A percentile compares a stretch with the other conserved stretches of the same genome.
Evolutionary conservation across 2,797 vertebrate genomes (phyloP).

Genomic region (Epinephelus awoara): DNA sequence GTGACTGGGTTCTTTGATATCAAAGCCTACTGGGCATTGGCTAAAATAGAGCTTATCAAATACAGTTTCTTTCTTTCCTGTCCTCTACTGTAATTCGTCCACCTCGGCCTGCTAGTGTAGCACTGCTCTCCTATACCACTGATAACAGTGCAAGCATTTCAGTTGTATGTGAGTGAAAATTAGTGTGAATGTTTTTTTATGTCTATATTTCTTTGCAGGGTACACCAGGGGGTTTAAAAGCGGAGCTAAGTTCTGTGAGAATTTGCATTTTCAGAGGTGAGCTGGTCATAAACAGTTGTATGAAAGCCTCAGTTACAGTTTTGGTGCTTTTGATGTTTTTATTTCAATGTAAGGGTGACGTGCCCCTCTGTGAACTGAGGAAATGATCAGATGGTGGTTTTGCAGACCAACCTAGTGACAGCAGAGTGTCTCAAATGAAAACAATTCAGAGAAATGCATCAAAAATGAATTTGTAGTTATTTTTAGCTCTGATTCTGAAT

Average conservation of each 20-base stretch:
- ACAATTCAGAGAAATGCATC: conserved; percentile 14
- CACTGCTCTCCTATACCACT: neutral
- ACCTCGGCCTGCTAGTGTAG: neutral
- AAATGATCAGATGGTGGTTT: neutral
- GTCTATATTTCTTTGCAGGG: too few species aligned
- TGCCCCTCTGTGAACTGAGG: neutral
- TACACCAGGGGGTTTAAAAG: neutral
- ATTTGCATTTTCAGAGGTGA: neutral
- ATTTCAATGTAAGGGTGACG: neutral
- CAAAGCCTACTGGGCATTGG: neutral
- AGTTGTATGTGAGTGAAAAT: neutral
- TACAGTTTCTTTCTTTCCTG: too few species aligned
- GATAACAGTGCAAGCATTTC: neutral
- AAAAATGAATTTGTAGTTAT: conserved; percentile 58
- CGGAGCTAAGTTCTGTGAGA: neutral
- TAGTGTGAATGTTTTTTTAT: too few species aligned
- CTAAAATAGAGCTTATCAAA: neutral
- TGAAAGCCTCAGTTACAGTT: neutral
- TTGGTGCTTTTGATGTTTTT: too few species aligned
- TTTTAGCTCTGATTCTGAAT: conserved; percentile 63
- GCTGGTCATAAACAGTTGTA: neutral
- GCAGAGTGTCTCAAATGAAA: conserved; percentile 27
- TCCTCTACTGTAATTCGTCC: neutral
- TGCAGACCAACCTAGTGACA: neutral
- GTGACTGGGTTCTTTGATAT: neutral